Base-by-base conservation (phyloP, 2,113 vertebrate species). In the Aspiorhynchus laticeps region DNA sequence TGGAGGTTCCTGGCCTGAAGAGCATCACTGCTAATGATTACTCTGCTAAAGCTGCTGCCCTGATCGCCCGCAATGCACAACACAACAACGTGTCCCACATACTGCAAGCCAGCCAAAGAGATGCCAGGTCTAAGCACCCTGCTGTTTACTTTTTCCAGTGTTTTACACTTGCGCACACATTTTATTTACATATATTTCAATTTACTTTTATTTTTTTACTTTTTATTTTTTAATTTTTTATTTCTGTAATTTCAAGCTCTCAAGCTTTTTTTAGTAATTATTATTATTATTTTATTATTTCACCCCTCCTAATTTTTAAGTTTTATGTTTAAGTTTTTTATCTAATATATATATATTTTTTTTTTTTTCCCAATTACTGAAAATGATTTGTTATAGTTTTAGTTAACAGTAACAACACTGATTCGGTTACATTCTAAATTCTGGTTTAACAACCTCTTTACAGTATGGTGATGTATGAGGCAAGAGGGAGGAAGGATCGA, bases 21-120 rank as follows among this genome's bases (percentile, higher is more conserved):
- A 94, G 91, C 0, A 88, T 99, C 83, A 94, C 97, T 17, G 97
- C 98, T 89, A 98, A 97, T 0, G 98, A 99, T 87, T 95, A 95
- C 89, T 98, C 97, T 0, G 24, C 92, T 17, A 95, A 93, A 31
- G 97, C 98, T 0, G 95, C 95, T 0, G 94, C 94, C 0, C 95
- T 98, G 48, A 97, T 98, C 12, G 92, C 87, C 38, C 91, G 91
- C 2, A 98, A 98, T 7, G 93, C 96, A n/a, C 87, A 95, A 73
- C 89, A 94, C 88, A 98, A 98, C 12, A 67, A 91, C 0, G 96
- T 97, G 17, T 85, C 85, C 59, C 94, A 94, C 87, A 92, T 98
- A 78, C 92, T 99, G 7, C 91, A 95, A 9, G 93, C 97, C 79
- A 95, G 92, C 92, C 95, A 96, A 89, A 95, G 92, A 9, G 98